Evolutionary conservation across 2,113 vertebrate genomes (phyloP).

Genomic region (Glareola pratincola): DNA sequence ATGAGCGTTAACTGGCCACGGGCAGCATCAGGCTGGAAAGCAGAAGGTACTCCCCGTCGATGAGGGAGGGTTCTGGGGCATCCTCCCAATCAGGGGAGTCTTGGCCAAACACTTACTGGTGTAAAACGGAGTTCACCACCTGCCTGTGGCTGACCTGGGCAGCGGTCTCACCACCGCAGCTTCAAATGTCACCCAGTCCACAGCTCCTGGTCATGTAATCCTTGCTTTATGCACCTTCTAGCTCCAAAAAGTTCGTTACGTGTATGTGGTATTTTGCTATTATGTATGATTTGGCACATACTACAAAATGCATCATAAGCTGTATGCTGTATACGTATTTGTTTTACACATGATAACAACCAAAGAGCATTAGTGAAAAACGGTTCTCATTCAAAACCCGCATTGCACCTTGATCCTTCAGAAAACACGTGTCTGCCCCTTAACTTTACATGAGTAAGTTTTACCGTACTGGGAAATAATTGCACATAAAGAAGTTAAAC

Average conservation of each 20-base stretch:
- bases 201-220: background rate
- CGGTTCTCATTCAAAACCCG: background rate
- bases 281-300: background rate
- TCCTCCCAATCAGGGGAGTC: background rate
- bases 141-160: background rate
- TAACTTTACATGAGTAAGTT: background rate
- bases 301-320: background rate
- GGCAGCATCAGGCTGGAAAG: background rate
- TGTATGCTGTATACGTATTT: background rate
- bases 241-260: background rate
- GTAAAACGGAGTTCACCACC: background rate
- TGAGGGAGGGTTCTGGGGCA: background rate
- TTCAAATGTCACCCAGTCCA: background rate
- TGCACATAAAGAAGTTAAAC: background rate
- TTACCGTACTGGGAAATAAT: background rate
- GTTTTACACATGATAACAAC: background rate
- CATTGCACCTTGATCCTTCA: background rate
- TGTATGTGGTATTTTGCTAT: background rate
- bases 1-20: background rate
- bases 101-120: background rate
- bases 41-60: background rate
- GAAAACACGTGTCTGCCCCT: background rate
- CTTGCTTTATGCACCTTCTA: background rate
- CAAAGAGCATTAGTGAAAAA: background rate
- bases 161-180: rapidly evolving